Base-by-base conservation (phyloP, 1,140 invertebrate genomes). In the Phymorhynchus buccinoides region DNA sequence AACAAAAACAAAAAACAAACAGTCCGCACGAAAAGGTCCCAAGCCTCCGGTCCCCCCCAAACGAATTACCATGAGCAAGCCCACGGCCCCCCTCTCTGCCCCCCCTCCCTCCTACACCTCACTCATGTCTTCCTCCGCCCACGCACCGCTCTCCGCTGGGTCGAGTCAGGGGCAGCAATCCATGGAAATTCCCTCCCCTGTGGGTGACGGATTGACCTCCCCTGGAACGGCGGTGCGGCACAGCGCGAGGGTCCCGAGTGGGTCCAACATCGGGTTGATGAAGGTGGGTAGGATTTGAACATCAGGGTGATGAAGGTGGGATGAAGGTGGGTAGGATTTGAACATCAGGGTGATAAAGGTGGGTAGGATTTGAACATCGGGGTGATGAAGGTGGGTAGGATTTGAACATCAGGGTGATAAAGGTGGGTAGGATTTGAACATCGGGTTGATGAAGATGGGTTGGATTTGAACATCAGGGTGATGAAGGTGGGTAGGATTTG, bases 1-100 rank as follows among this genome's bases (percentile, higher is more conserved):
- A n/a, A n/a, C n/a, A n/a, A n/a, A n/a, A n/a, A n/a, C n/a, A n/a
- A n/a, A n/a, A n/a, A n/a, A n/a, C n/a, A n/a, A 14, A 7, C 41
- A 83, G 81, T 39, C 73, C 41, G n/a, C n/a, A 27, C 71, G 62
- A 68, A 32, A 39, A 81, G 52, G 80, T 71, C 81, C 81, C 41
- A 83, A 83, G 73, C 81, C 81, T 6, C 81, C 62, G 4, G 41
- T 73, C 30, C 81, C 80, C 66, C 81, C 81, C n/a, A 83, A 83
- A 83, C 81, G 81, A 35, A 83, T 44, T n/a, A 62, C 41, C 1
- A 18, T 41, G n/a, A 83, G 81, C 81, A 71, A 41, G 73, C 81
- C 41, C 30, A n/a, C n/a, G n/a, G n/a, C n/a, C n/a, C n/a, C n/a
- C n/a, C 80, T 35, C 41, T 71, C 71, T 66, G 66, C 41, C 39